phyloP scores from a whole-genome alignment of 2,888 invertebrate species.

The Stegophylla sp. region DNA sequence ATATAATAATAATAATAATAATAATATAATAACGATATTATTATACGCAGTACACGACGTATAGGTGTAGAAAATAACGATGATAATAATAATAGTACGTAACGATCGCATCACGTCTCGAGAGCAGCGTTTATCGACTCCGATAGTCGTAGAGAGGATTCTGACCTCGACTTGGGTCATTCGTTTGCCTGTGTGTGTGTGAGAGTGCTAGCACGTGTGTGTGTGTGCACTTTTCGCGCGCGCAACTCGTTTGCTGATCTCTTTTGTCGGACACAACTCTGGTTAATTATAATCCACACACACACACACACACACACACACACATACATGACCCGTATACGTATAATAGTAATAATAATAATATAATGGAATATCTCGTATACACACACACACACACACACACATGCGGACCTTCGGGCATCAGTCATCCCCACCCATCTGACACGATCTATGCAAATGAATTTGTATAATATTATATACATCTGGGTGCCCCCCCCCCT shows the following conservation, averaged over 20 bases:
- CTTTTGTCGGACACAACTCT: constrained; percentile 51
- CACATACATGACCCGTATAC: constrained; percentile 20
- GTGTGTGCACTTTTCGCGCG: constrained; percentile 21
- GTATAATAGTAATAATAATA: not conserved
- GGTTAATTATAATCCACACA: constrained; percentile 50
- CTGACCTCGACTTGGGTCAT: constrained; percentile 54
- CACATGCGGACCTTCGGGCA: constrained; percentile 39
- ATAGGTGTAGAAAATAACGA: no score
- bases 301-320: not conserved
- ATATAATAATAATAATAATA: no score
- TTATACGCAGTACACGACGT: no score
- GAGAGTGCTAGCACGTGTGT: not conserved
- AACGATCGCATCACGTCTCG: not conserved
- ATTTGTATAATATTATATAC: no score
- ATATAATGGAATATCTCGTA: no score
- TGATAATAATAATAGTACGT: constrained; percentile 8
- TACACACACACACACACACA: no score
- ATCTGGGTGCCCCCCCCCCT: not conserved
- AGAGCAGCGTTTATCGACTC: constrained; percentile 4
- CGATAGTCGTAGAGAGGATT: not conserved
- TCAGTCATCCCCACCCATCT: constrained; percentile 47
- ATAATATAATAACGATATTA: no score
- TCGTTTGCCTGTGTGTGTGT: not conserved
- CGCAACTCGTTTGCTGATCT: constrained; percentile 49
- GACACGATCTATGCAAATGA: constrained; percentile 55